Percentiles rank a stretch among this genome's conserved stretches.
These are phyloP conservation scores for Fukomys damarensis DNA, from an alignment of 2,113 vertebrate genomes.

Conservation along the genomic window DNA sequence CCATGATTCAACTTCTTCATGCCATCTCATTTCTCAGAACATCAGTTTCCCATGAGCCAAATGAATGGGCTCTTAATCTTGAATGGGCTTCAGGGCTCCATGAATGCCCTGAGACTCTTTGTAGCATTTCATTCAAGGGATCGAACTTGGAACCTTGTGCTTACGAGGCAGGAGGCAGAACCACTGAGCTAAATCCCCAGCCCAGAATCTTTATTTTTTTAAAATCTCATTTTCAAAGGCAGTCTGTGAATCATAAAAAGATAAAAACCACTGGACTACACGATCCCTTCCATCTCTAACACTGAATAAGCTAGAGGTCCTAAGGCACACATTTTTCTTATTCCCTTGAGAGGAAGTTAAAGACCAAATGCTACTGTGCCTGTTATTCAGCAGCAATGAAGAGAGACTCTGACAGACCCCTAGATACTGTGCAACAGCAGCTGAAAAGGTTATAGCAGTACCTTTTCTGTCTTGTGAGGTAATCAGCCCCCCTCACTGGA, in stretches of 20 bases:
- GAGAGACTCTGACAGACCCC: constrained; percentile 50
- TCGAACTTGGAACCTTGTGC: no score
- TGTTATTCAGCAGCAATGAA: constrained; percentile 24
- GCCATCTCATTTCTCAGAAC: background rate
- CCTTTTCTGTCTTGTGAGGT: constrained; percentile 38
- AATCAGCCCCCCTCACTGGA: constrained; percentile 18
- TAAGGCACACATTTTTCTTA: constrained; percentile 58
- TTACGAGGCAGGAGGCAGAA: no score
- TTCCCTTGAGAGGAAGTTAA: constrained; percentile 55
- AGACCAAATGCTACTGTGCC: constrained; percentile 57
- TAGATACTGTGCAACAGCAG: background rate
- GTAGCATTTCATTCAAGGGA: no score
- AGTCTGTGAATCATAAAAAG: constrained; percentile 31
- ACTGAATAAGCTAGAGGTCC: constrained; percentile 49
- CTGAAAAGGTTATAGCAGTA: constrained; percentile 63
- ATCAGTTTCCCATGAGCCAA: background rate
- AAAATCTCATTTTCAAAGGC: background rate
- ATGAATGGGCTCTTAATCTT: background rate
- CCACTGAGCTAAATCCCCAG: no score
- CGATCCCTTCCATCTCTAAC: constrained; percentile 35
- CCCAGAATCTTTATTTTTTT: background rate
- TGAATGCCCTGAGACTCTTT: background rate
- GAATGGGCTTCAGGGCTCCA: background rate
- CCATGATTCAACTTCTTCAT: background rate
- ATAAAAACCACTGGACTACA: background rate